Conservation (phyloP, 2,797 vertebrate species). For the Zenarchopterus dispar region DNA sequence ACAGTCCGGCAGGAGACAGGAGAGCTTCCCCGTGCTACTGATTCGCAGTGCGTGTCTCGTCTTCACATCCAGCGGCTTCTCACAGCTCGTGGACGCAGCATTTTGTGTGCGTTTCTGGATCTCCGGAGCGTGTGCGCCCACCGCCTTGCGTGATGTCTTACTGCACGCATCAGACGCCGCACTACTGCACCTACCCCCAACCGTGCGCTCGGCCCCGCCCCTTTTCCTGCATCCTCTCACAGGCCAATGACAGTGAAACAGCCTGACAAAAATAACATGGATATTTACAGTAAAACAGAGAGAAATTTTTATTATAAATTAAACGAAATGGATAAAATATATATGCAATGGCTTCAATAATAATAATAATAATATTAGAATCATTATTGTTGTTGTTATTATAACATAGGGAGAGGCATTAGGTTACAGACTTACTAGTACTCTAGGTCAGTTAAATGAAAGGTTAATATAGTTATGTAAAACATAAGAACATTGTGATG, state of each 20-base stretch:
- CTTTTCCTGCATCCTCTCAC: constrained; percentile 56
- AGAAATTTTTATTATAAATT: too few species aligned
- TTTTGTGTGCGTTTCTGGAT: constrained; percentile 63
- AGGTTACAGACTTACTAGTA: too few species aligned
- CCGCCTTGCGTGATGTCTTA: constrained; percentile 35
- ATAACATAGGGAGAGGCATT: too few species aligned
- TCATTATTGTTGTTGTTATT: too few species aligned
- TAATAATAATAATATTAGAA: too few species aligned
- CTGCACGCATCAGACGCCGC: constrained; percentile 63
- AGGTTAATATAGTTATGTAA: too few species aligned
- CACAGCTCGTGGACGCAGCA: constrained; percentile 63
- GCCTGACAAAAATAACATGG: constrained; percentile 5
- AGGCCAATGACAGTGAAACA: constrained; percentile 13
- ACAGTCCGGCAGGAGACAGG: constrained; percentile 19
- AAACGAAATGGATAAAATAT: too few species aligned
- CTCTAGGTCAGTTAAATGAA: too few species aligned
- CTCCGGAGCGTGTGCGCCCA: constrained; percentile 35
- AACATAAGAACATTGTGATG: too few species aligned
- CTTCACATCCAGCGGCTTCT: constrained; percentile 56
- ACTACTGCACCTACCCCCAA: constrained; percentile 70
- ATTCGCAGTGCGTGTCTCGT: constrained; percentile 5
- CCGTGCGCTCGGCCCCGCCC: constrained; percentile 67
- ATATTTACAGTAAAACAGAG: too few species aligned
- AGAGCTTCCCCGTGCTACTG: constrained; percentile 25
- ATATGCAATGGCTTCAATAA: too few species aligned